These are phyloP conservation scores for Choreutis nemorana DNA, from an alignment of 2,888 invertebrate genomes.

Conservation along the genomic window DNA sequence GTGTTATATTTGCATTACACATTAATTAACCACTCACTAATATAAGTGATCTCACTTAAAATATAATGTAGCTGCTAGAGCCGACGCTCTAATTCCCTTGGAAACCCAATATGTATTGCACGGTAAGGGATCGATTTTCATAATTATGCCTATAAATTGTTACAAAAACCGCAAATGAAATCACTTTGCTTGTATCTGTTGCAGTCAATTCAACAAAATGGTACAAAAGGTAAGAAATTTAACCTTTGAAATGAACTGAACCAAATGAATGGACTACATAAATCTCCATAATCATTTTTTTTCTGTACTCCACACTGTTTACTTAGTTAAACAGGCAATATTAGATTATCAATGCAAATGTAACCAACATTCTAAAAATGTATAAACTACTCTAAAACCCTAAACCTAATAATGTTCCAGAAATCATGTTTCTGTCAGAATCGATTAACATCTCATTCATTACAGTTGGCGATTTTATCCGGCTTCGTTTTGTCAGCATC, in stretches of 20 bases:
- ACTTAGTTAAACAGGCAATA: constrained; percentile 6
- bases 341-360: constrained; percentile 6
- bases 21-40: too few species aligned
- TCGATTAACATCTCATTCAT: constrained; percentile 11
- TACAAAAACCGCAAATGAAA: too few species aligned
- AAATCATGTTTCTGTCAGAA: constrained; percentile 5
- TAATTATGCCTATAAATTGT: constrained; percentile 49
- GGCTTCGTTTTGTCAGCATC: constrained; percentile 34
- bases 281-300: too few species aligned
- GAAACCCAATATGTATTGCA: constrained; percentile 40
- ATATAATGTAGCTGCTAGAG: too few species aligned
- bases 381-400: constrained; percentile 4
- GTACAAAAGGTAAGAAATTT: constrained; percentile 27
- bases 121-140: constrained; percentile 47
- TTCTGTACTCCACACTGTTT: too few species aligned
- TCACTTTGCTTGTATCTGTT: too few species aligned
- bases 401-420: too few species aligned
- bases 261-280: too few species aligned
- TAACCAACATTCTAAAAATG: constrained; percentile 1
- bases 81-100: constrained; percentile 32
- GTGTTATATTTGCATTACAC: too few species aligned
- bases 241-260: too few species aligned
- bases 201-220: constrained; percentile 22
- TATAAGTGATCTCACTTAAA: too few species aligned
- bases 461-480: constrained; percentile 22